A percentile compares a stretch with the other conserved stretches of the same genome.
phyloP scores from a whole-genome alignment of 2,888 invertebrate genomes.

The Polydrusus tereticollis region DNA sequence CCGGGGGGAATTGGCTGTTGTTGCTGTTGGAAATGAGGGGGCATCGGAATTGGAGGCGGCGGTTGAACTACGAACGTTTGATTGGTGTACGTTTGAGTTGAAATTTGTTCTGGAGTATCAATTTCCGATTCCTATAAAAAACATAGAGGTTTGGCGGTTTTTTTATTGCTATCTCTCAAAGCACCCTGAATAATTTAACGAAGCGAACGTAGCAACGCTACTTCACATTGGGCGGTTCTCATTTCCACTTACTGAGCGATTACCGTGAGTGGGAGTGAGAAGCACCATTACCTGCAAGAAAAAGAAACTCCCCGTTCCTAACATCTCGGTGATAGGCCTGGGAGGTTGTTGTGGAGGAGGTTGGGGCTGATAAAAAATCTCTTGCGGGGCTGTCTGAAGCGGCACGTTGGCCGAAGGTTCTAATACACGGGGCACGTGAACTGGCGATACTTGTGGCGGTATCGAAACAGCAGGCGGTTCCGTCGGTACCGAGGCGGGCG shows the following conservation, averaged over 20 bases:
- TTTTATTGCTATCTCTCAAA: too few relatives aligned
- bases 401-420: constrained; percentile 54
- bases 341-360: constrained; percentile 66
- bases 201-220: too few relatives aligned
- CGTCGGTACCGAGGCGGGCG: constrained; percentile 2
- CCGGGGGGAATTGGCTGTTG: constrained; percentile 25
- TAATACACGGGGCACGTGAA: constrained; percentile 58
- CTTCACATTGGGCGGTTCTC: too few relatives aligned
- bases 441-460: constrained; percentile 66
- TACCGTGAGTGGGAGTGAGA: background rate
- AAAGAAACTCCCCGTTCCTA: constrained; percentile 83
- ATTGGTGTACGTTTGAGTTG: constrained; percentile 88
- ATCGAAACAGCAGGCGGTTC: constrained; percentile 53
- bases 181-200: too few relatives aligned
- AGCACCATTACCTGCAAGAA: constrained; percentile 82
- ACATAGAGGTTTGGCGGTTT: too few relatives aligned
- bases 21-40: constrained; percentile 65
- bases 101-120: constrained; percentile 81
- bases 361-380: constrained; percentile 66
- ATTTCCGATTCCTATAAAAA: constrained; percentile 89
- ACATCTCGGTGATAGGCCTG: constrained; percentile 80
- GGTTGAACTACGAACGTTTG: constrained; percentile 76
- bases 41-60: constrained; percentile 70
- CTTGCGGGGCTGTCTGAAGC: constrained; percentile 60
- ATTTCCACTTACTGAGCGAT: background rate